Evolutionary conservation across 2,113 vertebrate genomes (phyloP).

Genomic region (Verasper variegatus): DNA sequence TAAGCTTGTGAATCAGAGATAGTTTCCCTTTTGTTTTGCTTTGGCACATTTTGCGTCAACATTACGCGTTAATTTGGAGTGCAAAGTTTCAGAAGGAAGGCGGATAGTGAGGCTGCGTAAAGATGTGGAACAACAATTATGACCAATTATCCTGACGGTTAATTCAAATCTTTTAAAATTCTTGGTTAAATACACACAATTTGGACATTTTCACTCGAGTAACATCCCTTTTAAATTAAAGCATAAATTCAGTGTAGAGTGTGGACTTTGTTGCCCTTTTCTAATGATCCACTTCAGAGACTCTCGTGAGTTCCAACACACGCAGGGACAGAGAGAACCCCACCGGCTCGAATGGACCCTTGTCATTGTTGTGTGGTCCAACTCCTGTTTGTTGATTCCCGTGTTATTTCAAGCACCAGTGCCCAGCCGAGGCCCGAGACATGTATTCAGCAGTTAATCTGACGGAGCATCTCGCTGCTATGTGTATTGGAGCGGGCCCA

Average conservation of each 20-base stretch:
- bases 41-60: constrained; percentile 28
- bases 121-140: too few relatives aligned
- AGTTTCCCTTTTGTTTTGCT: constrained; percentile 56
- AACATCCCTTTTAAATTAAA: too few relatives aligned
- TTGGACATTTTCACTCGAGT: too few relatives aligned
- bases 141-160: not conserved
- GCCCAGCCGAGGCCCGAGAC: constrained; percentile 67
- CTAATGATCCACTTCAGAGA: constrained; percentile 7
- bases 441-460: constrained; percentile 82
- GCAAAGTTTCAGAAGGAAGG: not conserved
- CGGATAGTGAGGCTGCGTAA: not conserved
- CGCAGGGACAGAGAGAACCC: not conserved
- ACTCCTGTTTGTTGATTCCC: constrained; percentile 76
- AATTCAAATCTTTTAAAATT: not conserved
- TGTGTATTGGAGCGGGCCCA: constrained; percentile 79
- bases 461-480: constrained; percentile 74
- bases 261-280: not conserved
- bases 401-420: constrained; percentile 82
- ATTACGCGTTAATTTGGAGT: constrained; percentile 1
- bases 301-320: constrained; percentile 10
- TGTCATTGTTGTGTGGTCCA: constrained; percentile 67
- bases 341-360: constrained; percentile 42
- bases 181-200: too few relatives aligned
- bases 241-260: too few relatives aligned
- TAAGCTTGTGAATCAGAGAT: constrained; percentile 54